Evolutionary conservation across 2,888 invertebrate genomes (phyloP), one percentile per base, ranked within the genome.

Genomic region (Dromius quadrimaculatus): DNA sequence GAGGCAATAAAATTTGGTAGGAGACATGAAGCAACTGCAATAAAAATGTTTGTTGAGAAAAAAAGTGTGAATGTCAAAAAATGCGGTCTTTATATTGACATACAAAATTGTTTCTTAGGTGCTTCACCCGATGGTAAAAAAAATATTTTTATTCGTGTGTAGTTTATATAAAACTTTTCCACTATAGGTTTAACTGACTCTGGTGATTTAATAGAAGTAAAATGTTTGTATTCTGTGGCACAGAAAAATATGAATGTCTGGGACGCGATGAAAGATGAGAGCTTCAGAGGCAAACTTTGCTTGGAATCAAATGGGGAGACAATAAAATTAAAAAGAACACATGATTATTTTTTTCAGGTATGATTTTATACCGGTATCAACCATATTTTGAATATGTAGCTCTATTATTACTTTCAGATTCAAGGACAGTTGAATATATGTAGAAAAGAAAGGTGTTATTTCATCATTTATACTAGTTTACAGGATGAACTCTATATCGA

Each of bases 291-390:
- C 5, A 1, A 1, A 15, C 11, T 45, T 13, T 45, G 45, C 8
- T 13, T 45, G 9, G 17, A 45, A 45, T 4, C 2, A 15, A 13
- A 2, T 15, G 15, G 9, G 15, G 15, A 17, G 3, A 45, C 9
- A 11, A 8, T 45, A 13, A 11, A 45, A 5, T 15, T 45, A 15
- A 45, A 45, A 13, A n/a, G 1, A 15, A 45, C 11, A 9, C 45
- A 45, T 15, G 8, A 45, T 45, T 45, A 45, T 45, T 45, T 15
- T 15, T 45, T 8, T 4, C 45, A 45, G 45, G 45, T 28, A 28
- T 5, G 8, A 28, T 28, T 45, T 15, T 15, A 15, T 8, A 2
- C 45, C 11, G 45, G 45, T 28, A 28, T 5, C 3, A 28, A 5
- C 28, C 28, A 28, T 28, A 28, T 28, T 28, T 28, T 28, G 28